Conservation (phyloP, 2,113 vertebrate species). For the Grus americana region DNA sequence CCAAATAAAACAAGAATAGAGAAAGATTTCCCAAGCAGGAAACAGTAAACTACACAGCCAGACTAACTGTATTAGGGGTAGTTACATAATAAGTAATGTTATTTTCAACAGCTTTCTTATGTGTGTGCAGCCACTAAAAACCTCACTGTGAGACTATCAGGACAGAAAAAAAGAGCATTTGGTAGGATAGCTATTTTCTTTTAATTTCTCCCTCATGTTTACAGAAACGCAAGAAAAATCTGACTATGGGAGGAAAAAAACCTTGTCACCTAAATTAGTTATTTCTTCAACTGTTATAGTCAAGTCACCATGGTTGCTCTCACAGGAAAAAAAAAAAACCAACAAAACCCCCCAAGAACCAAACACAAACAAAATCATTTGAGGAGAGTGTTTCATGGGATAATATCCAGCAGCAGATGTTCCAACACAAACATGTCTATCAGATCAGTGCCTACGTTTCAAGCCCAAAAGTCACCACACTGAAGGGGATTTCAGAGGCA, state of each 20-base stretch:
- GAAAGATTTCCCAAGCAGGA: constrained; percentile 32
- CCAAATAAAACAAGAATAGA: constrained; percentile 41
- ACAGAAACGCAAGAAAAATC: constrained; percentile 19
- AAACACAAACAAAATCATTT: background rate
- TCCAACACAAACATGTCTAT: constrained; percentile 48
- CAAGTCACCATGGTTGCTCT: background rate
- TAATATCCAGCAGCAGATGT: constrained; percentile 55
- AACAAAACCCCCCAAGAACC: too few relatives aligned
- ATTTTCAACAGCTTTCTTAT: constrained; percentile 21
- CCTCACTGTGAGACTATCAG: constrained; percentile 26
- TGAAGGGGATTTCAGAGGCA: constrained; percentile 39
- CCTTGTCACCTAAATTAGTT: constrained; percentile 21
- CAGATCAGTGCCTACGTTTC: constrained; percentile 52
- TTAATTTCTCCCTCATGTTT: constrained; percentile 44
- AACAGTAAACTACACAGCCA: constrained; percentile 26
- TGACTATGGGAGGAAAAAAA: background rate
- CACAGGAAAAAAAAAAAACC: background rate
- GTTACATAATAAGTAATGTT: constrained; percentile 17
- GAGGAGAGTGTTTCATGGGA: constrained; percentile 27
- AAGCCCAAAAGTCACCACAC: constrained; percentile 54
- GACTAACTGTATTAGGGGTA: constrained; percentile 16
- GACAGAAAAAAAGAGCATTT: constrained; percentile 51
- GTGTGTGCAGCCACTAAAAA: constrained; percentile 46
- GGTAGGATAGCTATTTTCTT: constrained; percentile 26
- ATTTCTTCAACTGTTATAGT: constrained; percentile 21